phyloP scores from a whole-genome alignment of 2,888 invertebrate genomes.

The Clitarchus hookeri region DNA sequence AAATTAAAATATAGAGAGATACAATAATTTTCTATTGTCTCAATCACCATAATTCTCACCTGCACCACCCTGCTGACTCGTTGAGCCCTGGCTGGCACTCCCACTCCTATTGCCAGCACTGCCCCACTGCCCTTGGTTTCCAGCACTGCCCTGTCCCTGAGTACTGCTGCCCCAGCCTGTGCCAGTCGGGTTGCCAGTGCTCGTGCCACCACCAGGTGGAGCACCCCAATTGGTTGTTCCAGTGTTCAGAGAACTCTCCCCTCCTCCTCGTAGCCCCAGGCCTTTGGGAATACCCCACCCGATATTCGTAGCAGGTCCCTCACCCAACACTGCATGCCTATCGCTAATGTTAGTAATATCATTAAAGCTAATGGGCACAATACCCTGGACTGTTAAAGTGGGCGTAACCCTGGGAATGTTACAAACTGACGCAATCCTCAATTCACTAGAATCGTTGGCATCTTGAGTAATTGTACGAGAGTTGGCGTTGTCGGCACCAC shows the following conservation, averaged over 20 bases:
- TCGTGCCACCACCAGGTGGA: constrained; percentile 62
- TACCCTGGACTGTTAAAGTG: constrained; percentile 42
- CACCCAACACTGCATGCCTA: constrained; percentile 30
- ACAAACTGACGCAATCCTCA: neutral
- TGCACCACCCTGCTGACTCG: constrained; percentile 35
- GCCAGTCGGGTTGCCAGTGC: constrained; percentile 38
- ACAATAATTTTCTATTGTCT: constrained; percentile 25
- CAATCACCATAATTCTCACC: constrained; percentile 29
- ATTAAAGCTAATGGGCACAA: constrained; percentile 43
- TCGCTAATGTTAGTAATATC: constrained; percentile 38
- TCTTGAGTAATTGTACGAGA: neutral
- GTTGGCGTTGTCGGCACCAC: neutral
- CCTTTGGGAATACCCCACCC: constrained; percentile 66
- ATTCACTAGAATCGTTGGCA: constrained; percentile 2
- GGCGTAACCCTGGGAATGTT: constrained; percentile 33
- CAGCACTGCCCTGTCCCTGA: constrained; percentile 46
- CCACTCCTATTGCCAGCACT: constrained; percentile 45
- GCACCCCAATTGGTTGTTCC: constrained; percentile 77
- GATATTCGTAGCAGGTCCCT: constrained; percentile 47
- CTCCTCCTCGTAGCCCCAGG: constrained; percentile 74
- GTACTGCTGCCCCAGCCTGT: constrained; percentile 35
- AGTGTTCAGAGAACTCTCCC: constrained; percentile 78
- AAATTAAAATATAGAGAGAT: too few relatives aligned
- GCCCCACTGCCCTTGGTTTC: constrained; percentile 51
- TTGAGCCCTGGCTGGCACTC: constrained; percentile 42